Base-by-base conservation (phyloP, 2,888 invertebrate genomes). In the Apodemia zela region DNA sequence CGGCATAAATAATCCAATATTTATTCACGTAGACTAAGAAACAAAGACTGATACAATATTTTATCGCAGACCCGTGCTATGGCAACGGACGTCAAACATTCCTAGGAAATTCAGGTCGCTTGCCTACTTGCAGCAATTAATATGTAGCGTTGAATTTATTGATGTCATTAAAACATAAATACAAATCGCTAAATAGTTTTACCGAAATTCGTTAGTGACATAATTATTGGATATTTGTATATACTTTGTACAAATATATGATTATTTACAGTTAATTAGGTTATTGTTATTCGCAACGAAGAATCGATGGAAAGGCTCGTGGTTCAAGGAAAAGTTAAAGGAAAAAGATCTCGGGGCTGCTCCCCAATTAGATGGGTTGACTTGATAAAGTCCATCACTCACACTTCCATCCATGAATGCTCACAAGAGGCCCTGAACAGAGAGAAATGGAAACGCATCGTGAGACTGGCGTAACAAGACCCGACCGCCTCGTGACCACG, bases 31-130 rank as follows among this genome's bases (percentile, higher is more conserved):
- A 29, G 63, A 49, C 33, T 25, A 62, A 33, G 35, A 59, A 64
- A 63, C 64, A 60, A 45, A 57, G 60, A 65, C 25, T 21, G 66
- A 63, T 63, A 64, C 66, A 66, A 42, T 15, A 42, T 42, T 66
- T 67, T 68, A 69, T 67, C 59, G 64, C 63, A 70, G 72, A 69
- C 68, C 67, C 61, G 61, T 65, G 72, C 74, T 83, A 86, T 87
- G 76, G 83, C 76, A 84, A 87, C 87, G 71, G 71, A 71, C 70
- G 68, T 74, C 81, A 86, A 88, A 88, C 87, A 88, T 83, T 84
- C 80, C 77, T 81, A 82, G 81, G 84, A 68, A 74, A 75, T 74
- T 71, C 63, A 67, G 68, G 68, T 68, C 70, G 66, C 66, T 45
- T 62, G 73, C 67, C 68, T 71, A 69, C 70, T 68, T 61, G 25